These are phyloP conservation scores for Mormyrops boulengeri DNA, from an alignment of 2,797 vertebrate genomes.

Conservation along the genomic window DNA sequence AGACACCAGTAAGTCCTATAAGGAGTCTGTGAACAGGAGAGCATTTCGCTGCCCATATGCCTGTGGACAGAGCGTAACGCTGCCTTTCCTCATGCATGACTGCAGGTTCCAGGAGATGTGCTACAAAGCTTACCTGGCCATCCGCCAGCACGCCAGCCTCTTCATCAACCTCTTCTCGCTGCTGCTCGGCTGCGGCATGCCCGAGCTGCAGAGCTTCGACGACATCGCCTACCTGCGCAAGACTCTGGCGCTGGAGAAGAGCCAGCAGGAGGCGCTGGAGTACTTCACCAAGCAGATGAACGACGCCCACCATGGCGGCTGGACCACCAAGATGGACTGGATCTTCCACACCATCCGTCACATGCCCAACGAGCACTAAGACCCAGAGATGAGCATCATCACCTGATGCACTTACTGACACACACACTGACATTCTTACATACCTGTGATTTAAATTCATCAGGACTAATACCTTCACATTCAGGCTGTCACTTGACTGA, in stretches of 20 bases:
- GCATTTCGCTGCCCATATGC: background rate
- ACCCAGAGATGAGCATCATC: conserved; percentile 6
- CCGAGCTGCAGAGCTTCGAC: conserved; percentile 74
- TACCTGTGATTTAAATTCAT: background rate
- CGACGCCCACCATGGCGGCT: conserved; percentile 67
- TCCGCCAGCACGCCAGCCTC: conserved; percentile 67
- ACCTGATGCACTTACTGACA: background rate
- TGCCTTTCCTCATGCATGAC: background rate
- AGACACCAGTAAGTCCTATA: background rate
- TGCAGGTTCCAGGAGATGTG: conserved; percentile 72
- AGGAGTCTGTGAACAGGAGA: background rate
- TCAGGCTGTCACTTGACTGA: conserved; percentile 34
- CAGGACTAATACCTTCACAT: conserved; percentile 11
- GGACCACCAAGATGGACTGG: conserved; percentile 77
- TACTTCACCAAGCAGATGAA: conserved; percentile 75
- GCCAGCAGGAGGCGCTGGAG: conserved; percentile 67
- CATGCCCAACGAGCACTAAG: conserved; percentile 55
- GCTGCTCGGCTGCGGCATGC: conserved; percentile 74
- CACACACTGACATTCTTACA: conserved; percentile 5
- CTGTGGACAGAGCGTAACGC: background rate
- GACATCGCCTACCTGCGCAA: conserved; percentile 74
- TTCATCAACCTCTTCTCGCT: conserved; percentile 77
- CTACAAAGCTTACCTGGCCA: conserved; percentile 68
- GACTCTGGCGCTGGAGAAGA: conserved; percentile 68
- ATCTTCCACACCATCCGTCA: conserved; percentile 72